phyloP scores from a whole-genome alignment of 2,888 invertebrate species.

The Aphidoletes aphidimyza region DNA sequence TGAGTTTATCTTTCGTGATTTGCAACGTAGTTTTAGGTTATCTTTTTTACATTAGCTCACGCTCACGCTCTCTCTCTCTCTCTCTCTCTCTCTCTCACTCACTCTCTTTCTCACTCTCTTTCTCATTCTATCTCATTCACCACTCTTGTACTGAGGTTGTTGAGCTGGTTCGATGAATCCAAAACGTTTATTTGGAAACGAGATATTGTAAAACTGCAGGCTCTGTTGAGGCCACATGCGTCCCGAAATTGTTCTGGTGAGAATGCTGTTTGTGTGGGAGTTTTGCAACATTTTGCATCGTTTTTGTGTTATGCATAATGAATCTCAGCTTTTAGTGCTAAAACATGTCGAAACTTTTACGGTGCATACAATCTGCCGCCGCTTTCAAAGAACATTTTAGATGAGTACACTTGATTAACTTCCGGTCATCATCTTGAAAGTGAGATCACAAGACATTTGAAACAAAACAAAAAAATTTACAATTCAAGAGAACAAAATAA shows the following conservation, averaged over 20 bases:
- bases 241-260: neutral
- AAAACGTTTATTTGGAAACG: neutral
- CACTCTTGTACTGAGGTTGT: neutral
- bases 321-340: neutral
- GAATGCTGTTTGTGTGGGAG: slow-evolving; percentile 7
- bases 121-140: neutral
- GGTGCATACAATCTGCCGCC: neutral
- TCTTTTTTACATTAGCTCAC: neutral
- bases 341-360: neutral
- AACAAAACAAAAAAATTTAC: no score
- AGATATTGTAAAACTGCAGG: slow-evolving; percentile 5
- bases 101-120: neutral
- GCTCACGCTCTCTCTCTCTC: neutral
- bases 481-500: no score
- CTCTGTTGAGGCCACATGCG: neutral
- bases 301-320: neutral
- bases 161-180: neutral
- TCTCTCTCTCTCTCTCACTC: no score
- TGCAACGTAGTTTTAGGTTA: slow-evolving; percentile 10
- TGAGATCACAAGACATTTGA: no score
- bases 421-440: no score
- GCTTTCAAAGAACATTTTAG: no score
- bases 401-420: no score
- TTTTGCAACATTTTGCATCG: neutral
- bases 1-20: slow-evolving; percentile 12